Evolutionary conservation across 2,797 vertebrate genomes (phyloP).

Genomic region (Meda fulgida): DNA sequence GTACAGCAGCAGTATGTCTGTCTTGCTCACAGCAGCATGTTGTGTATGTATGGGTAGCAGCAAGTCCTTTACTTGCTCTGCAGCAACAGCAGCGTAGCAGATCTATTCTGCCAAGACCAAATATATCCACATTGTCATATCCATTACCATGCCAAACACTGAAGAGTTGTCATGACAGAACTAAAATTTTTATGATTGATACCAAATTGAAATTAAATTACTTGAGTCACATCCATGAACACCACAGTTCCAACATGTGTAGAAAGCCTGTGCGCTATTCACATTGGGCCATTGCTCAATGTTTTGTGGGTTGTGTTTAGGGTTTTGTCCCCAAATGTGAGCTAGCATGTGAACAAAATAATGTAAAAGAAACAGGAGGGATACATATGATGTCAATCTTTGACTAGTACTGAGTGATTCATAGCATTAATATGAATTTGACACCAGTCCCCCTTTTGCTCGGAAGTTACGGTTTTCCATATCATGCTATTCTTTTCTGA

Average conservation of each 20-base stretch:
- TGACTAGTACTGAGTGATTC: conserved; percentile 30
- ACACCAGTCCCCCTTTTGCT: conserved; percentile 47
- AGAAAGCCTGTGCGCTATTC: background rate
- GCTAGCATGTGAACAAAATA: conserved; percentile 1
- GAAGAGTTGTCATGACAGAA: background rate
- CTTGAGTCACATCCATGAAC: background rate
- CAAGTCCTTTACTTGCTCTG: no score
- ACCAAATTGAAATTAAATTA: background rate
- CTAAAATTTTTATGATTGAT: background rate
- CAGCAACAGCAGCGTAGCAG: no score
- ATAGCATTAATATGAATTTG: conserved; percentile 44
- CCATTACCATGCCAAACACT: background rate
- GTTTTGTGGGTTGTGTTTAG: conserved; percentile 7
- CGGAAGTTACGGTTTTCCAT: conserved; percentile 14
- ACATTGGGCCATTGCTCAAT: background rate
- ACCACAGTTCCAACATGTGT: background rate
- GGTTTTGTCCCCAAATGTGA: background rate
- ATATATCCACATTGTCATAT: background rate
- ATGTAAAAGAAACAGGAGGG: background rate
- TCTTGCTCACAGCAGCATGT: background rate
- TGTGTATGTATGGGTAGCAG: no score
- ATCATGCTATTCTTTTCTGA: conserved; percentile 27
- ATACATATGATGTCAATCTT: background rate
- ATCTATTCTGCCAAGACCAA: background rate
- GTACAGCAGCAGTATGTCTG: background rate